Base-by-base conservation (phyloP, 2,888 invertebrate genomes). In the Drosophila multiciliata region DNA sequence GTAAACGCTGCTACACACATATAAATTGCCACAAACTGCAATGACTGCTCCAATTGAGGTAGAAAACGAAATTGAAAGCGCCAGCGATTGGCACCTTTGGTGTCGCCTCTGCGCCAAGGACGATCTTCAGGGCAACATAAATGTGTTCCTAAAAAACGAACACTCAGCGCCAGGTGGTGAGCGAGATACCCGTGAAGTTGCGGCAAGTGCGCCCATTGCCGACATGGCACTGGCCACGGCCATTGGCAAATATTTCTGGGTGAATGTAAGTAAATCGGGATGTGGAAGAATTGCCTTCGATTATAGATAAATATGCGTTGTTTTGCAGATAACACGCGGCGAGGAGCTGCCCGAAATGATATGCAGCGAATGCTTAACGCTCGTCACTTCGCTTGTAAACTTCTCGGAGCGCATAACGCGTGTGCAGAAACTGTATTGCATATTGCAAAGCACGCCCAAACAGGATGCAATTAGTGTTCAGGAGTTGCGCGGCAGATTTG, bases 101-200 rank as follows among this genome's bases (percentile, higher is more conserved):
- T 91, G 91, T 73, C 87, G 91, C 1, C 82, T 91, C 0, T 91
- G 91, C 63, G 91, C 91, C 33, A 85, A 89, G 50, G 89, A 90
- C 20, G 91, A 91, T 65, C 12, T 60, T 1, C 73, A 75, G 35
- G 79, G 87, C 9, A 91, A 90, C 40, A 83, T 91, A 2, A 90
- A 91, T 65, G 83, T 91, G 12, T 83, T 89, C 20, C 61, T 89
- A 0, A 85, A 88, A 23, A 76, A 84, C 36, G 87, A 91, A 4
- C 77, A 78, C 1, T 9, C 67, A 2, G 11, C n/a, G 1, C 2
- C 33, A 1, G 40, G n/a, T 11, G 40, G 26, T 9, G 60, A 68
- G 3, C 67, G 55, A 2, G 48, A 52, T n/a, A 55, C n/a, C n/a
- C 36, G 15, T 11, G 48, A 33, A 3, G 8, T 20, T 12, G 45